phyloP scores from a whole-genome alignment of 1,140 invertebrate genomes.

The Camponotus pennsylvanicus region DNA sequence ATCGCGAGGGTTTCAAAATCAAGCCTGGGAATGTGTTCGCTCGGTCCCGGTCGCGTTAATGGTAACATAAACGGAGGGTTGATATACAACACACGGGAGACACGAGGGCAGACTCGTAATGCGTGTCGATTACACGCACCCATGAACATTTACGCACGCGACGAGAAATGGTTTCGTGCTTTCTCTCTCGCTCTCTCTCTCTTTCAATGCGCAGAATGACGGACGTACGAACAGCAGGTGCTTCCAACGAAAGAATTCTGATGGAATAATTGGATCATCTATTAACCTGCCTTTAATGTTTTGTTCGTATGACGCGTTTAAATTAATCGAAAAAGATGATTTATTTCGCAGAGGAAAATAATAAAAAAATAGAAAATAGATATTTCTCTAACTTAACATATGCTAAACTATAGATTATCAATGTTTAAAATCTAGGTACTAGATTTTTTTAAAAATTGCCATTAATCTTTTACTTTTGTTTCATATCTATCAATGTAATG shows the following conservation, averaged over 20 bases:
- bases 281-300: constrained; percentile 18
- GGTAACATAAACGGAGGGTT: constrained; percentile 63
- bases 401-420: not conserved
- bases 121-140: constrained; percentile 76
- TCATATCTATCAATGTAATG: not conserved
- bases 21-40: constrained; percentile 68
- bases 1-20: constrained; percentile 19
- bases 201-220: not conserved
- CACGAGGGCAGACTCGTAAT: constrained; percentile 60
- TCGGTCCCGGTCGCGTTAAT: constrained; percentile 49
- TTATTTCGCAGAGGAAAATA: not conserved
- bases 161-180: constrained; percentile 41
- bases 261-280: constrained; percentile 44
- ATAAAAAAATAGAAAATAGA: not conserved
- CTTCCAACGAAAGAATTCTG: constrained; percentile 66
- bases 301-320: not conserved
- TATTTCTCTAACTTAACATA: not conserved
- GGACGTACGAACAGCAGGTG: constrained; percentile 67
- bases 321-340: not conserved
- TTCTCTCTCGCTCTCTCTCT: not conserved
- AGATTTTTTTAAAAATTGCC: not conserved
- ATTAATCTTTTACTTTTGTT: not conserved
- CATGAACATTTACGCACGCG: constrained; percentile 72
- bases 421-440: not conserved
- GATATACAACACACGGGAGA: constrained; percentile 42